These are phyloP conservation scores for Halocynthia aurantium DNA, from an alignment of 23 tunicate genomes.

Conservation along the genomic window DNA sequence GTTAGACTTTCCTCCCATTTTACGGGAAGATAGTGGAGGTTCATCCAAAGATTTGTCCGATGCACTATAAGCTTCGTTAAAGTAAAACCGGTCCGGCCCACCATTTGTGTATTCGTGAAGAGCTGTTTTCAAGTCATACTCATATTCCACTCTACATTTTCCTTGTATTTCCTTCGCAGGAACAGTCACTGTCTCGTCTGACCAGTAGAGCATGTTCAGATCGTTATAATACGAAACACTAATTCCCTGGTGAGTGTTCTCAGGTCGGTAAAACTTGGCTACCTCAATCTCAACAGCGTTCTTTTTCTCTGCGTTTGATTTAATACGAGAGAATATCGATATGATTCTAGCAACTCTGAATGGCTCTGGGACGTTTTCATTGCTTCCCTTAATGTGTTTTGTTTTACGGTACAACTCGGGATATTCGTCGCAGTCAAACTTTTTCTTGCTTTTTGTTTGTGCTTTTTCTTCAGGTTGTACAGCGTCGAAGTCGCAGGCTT, in stretches of 20 bases:
- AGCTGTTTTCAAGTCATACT: slow-evolving; percentile 36
- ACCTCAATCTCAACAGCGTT: slow-evolving; percentile 33
- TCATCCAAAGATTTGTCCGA: slow-evolving; percentile 31
- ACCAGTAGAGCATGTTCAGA: slow-evolving; percentile 63
- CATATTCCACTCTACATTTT: slow-evolving; percentile 72
- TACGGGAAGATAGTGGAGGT: slow-evolving; percentile 53
- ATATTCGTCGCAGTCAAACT: slow-evolving; percentile 62
- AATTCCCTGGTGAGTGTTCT: slow-evolving; percentile 60
- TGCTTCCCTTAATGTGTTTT: slow-evolving; percentile 62
- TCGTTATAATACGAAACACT: slow-evolving; percentile 41
- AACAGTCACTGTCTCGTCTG: slow-evolving; percentile 44
- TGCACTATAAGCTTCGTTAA: slow-evolving; percentile 43
- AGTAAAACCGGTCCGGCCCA: slow-evolving; percentile 67
- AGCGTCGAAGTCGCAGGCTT: slow-evolving; percentile 31
- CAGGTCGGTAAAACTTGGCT: slow-evolving; percentile 81
- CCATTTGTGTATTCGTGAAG: slow-evolving; percentile 43
- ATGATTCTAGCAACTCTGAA: slow-evolving; percentile 64
- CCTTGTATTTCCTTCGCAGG: slow-evolving; percentile 41
- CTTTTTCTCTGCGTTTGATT: not conserved
- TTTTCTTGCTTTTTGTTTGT: slow-evolving; percentile 31
- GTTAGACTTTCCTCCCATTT: slow-evolving; percentile 21
- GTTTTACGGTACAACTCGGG: slow-evolving; percentile 75
- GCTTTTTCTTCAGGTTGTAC: slow-evolving; percentile 1
- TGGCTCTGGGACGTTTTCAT: slow-evolving; percentile 58
- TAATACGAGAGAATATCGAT: slow-evolving; percentile 24